A percentile compares a stretch with the other conserved stretches of the same genome.
Evolutionary conservation across 92 coral and sea anemone species (phyloP).

Genomic region (Umimayanthus chanpuru): DNA sequence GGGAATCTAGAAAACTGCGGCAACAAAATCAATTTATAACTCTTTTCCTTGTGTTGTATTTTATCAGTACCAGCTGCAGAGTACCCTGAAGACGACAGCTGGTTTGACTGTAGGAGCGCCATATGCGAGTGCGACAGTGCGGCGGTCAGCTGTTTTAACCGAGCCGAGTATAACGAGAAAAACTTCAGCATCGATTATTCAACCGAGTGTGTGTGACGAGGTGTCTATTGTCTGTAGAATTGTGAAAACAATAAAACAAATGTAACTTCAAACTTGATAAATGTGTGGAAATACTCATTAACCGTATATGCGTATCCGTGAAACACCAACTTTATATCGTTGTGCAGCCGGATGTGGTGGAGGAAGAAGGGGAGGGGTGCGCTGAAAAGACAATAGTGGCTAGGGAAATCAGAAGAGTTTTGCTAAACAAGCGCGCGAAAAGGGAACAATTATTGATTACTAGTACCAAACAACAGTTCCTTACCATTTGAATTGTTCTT

Average conservation of each 20-base stretch:
- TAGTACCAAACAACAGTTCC: too few species aligned
- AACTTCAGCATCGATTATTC: not conserved
- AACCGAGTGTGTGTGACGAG: not conserved
- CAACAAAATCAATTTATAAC: too few species aligned
- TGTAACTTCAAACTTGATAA: not conserved
- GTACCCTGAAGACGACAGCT: not conserved
- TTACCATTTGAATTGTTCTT: too few species aligned
- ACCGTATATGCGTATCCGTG: not conserved
- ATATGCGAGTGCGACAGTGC: conserved; percentile 3
- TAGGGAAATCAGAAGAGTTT: too few species aligned
- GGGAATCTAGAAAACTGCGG: too few species aligned
- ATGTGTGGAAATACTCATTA: not conserved
- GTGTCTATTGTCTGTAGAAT: not conserved
- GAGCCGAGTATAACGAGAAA: not conserved
- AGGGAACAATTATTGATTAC: too few species aligned
- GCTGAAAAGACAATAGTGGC: too few species aligned
- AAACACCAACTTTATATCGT: too few species aligned
- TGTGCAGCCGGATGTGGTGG: not conserved
- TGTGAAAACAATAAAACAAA: not conserved
- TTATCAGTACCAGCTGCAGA: not conserved
- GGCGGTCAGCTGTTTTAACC: not conserved
- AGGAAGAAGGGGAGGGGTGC: too few species aligned
- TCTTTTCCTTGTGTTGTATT: not conserved
- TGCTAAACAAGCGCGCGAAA: too few species aligned
- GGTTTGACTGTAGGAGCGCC: not conserved